Percentiles rank a stretch among this genome's conserved stretches.
Evolutionary conservation across 2,797 vertebrate genomes (phyloP).

Genomic region (Danio aesculapii): DNA sequence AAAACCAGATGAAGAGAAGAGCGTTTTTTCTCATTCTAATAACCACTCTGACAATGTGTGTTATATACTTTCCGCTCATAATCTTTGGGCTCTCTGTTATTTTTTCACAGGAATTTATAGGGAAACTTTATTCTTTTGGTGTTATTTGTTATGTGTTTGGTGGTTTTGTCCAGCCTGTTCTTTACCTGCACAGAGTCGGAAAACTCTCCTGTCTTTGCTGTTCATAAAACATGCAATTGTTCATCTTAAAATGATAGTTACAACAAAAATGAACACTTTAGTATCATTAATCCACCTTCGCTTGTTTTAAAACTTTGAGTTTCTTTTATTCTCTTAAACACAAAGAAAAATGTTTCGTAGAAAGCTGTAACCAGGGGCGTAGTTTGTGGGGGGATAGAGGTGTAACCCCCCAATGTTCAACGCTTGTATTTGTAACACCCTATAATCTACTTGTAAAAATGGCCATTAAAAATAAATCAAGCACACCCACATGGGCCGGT

Average conservation of each 20-base stretch:
- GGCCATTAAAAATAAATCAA: too few species aligned
- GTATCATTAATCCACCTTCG: too few species aligned
- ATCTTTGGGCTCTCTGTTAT: not conserved
- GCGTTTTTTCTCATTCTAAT: not conserved
- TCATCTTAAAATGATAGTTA: too few species aligned
- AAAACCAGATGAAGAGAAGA: not conserved
- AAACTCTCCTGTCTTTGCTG: not conserved
- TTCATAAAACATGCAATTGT: not conserved
- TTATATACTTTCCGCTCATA: not conserved
- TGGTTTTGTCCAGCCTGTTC: conserved; percentile 2
- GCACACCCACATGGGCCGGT: too few species aligned
- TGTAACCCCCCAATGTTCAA: too few species aligned
- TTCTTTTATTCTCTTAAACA: too few species aligned
- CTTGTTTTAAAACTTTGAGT: too few species aligned
- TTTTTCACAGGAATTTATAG: not conserved
- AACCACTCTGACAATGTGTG: not conserved
- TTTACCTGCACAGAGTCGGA: not conserved
- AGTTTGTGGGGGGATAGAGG: too few species aligned
- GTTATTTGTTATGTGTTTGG: not conserved
- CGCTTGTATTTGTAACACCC: not conserved
- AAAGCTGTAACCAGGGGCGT: too few species aligned
- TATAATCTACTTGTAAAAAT: not conserved
- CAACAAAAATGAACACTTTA: too few species aligned
- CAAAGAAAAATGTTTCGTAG: too few species aligned
- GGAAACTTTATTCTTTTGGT: not conserved